Conservation (phyloP, 2,888 invertebrate species). For the Barypeithes pellucidus region DNA sequence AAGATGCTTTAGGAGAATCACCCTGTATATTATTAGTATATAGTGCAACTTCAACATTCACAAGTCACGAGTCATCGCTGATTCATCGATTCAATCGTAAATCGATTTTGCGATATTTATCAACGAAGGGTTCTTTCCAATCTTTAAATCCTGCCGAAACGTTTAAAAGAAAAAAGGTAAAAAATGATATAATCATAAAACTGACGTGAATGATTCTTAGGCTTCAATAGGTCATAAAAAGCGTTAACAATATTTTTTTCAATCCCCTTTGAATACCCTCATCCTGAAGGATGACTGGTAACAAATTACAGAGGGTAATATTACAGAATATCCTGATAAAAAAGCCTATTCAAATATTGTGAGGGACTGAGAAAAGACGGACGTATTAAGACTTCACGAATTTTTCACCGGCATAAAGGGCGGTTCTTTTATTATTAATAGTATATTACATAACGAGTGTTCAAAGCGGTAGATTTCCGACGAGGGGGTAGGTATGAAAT, state of each 20-base stretch:
- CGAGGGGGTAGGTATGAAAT: too few relatives aligned
- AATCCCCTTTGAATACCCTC: conserved; percentile 1
- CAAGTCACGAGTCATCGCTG: too few relatives aligned
- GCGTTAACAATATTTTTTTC: conserved; percentile 3
- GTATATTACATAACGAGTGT: too few relatives aligned
- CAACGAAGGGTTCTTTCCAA: too few relatives aligned
- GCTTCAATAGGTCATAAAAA: not conserved
- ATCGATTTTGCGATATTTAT: too few relatives aligned
- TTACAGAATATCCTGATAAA: not conserved
- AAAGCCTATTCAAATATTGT: conserved; percentile 8
- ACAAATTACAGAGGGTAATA: not conserved
- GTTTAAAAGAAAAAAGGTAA: not conserved
- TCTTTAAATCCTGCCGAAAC: too few relatives aligned
- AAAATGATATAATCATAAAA: not conserved
- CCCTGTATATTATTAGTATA: too few relatives aligned
- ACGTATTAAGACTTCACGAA: not conserved
- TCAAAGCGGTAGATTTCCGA: too few relatives aligned
- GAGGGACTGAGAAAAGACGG: not conserved
- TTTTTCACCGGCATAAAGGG: not conserved
- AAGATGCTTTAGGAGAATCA: too few relatives aligned
- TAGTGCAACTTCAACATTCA: too few relatives aligned
- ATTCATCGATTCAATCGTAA: too few relatives aligned
- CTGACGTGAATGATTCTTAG: not conserved
- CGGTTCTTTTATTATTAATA: too few relatives aligned
- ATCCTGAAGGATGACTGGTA: conserved; percentile 6